phyloP scores from a whole-genome alignment of 1,140 invertebrate genomes.

The Trachymyrmex cornetzi region DNA sequence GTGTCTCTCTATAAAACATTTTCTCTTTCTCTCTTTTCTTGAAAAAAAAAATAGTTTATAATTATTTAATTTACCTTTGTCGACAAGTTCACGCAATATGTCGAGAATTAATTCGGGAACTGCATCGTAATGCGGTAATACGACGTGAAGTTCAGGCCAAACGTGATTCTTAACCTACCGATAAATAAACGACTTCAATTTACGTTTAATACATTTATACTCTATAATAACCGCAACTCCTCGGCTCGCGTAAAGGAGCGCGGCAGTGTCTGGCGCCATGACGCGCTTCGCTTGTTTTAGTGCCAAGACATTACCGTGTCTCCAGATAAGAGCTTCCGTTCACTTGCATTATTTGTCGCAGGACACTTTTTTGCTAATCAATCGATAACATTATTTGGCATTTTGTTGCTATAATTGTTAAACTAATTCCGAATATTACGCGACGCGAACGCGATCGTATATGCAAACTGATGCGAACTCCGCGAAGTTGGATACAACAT shows the following conservation, averaged over 20 bases:
- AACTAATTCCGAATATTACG: background rate
- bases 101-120: background rate
- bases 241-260: no score
- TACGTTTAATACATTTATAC: no score
- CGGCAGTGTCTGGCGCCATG: no score
- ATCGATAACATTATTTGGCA: background rate
- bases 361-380: background rate
- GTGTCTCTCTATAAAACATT: background rate
- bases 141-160: background rate
- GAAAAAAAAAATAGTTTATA: constrained; percentile 26
- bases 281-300: no score
- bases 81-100: constrained; percentile 14
- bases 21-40: background rate
- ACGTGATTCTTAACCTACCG: no score
- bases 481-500: background rate
- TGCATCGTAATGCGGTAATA: background rate
- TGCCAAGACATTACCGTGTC: no score
- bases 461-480: no score
- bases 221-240: no score
- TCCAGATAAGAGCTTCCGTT: no score
- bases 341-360: background rate
- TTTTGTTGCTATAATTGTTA: background rate
- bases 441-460: background rate
- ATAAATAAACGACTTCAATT: no score
- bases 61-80: constrained; percentile 12